Conservation (phyloP, 2,888 invertebrate genomes). For the Plutella xylostella region DNA sequence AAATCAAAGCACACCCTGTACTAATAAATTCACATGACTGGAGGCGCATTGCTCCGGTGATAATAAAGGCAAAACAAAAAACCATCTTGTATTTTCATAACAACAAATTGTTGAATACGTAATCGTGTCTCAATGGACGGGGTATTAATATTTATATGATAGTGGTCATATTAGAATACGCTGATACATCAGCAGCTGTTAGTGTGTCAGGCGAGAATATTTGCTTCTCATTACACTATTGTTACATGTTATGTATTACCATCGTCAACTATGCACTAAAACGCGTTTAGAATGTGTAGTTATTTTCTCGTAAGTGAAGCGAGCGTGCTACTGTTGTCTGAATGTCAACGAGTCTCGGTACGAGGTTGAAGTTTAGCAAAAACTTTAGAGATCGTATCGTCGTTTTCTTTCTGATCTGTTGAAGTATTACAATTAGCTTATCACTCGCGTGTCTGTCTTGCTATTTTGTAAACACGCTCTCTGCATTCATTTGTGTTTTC, state of each 20-base stretch:
- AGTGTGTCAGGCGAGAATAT: conserved; percentile 16
- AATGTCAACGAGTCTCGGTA: too few relatives aligned
- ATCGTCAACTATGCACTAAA: too few relatives aligned
- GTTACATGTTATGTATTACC: too few relatives aligned
- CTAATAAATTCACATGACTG: conserved; percentile 36
- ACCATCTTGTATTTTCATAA: conserved; percentile 50
- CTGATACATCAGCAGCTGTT: conserved; percentile 41
- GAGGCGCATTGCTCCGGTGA: conserved; percentile 35
- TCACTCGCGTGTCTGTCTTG: conserved; percentile 23
- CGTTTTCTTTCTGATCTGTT: conserved; percentile 25
- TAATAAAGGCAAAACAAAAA: conserved; percentile 50
- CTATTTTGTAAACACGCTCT: background rate
- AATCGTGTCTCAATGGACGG: conserved; percentile 36
- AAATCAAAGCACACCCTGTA: conserved; percentile 34
- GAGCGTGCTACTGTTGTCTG: too few relatives aligned
- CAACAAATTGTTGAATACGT: conserved; percentile 59
- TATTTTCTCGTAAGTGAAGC: too few relatives aligned
- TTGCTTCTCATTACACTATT: too few relatives aligned
- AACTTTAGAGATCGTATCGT: conserved; percentile 40
- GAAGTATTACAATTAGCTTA: conserved; percentile 48
- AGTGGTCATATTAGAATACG: conserved; percentile 47
- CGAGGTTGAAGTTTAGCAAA: too few relatives aligned
- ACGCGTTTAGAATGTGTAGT: too few relatives aligned
- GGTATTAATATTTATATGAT: conserved; percentile 60
- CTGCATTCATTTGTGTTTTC: background rate